Percentiles rank a stretch among this genome's conserved stretches.
These are phyloP conservation scores for Strigamia transsilvanica DNA, from an alignment of 2,888 invertebrate genomes.

Conservation along the genomic window DNA sequence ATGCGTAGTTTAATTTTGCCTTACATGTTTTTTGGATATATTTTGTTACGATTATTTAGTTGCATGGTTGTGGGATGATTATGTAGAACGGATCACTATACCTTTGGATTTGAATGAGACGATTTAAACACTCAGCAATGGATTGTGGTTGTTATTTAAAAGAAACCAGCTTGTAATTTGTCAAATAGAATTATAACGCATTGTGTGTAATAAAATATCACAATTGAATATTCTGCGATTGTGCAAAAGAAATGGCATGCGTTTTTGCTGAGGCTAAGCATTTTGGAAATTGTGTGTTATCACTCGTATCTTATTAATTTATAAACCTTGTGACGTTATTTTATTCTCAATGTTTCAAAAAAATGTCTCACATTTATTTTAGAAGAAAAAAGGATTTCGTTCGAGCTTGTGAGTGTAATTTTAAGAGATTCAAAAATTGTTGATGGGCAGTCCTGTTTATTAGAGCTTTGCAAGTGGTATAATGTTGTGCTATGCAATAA, in stretches of 20 bases:
- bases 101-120: not conserved
- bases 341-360: conserved; percentile 17
- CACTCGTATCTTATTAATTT: not conserved
- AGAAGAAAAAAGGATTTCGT: not conserved
- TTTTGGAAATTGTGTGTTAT: not conserved
- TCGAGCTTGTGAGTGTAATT: not conserved
- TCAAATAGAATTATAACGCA: not conserved
- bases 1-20: not conserved
- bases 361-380: not conserved
- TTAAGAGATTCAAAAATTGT: not conserved
- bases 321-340: not conserved
- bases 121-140: not conserved
- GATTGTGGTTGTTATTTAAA: conserved; percentile 1
- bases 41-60: not conserved
- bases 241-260: not conserved
- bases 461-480: not conserved
- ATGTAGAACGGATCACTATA: not conserved
- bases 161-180: not conserved
- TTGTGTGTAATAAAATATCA: not conserved
- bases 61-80: not conserved
- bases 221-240: not conserved
- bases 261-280: conserved; percentile 1
- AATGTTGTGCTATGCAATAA: conserved; percentile 25
- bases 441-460: no score
- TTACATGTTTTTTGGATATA: not conserved